phyloP scores from a whole-genome alignment of 2,797 vertebrate species.

The Ptychobarbus kaznakovi region DNA sequence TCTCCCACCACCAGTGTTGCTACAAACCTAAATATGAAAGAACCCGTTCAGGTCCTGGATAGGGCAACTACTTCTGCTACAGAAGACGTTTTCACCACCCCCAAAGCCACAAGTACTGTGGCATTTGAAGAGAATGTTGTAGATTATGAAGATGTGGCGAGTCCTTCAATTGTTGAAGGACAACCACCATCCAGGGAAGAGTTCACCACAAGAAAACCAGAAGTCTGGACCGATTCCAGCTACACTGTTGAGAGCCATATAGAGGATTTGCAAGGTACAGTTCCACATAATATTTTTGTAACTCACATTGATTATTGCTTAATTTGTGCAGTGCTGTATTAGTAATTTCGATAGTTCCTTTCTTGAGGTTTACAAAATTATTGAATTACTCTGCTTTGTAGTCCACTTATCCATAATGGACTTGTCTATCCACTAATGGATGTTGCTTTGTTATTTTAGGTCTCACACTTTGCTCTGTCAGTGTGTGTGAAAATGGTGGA shows the following conservation, averaged over 20 bases:
- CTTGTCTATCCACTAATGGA: not conserved
- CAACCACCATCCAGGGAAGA: constrained; percentile 22
- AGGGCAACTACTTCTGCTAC: constrained; percentile 35
- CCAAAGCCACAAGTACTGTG: constrained; percentile 50
- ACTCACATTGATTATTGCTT: not conserved
- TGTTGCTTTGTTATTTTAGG: constrained; percentile 40
- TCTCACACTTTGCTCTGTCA: constrained; percentile 44
- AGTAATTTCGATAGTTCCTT: not conserved
- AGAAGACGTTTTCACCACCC: constrained; percentile 59
- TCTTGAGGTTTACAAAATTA: not conserved
- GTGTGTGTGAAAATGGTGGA: constrained; percentile 84
- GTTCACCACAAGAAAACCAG: constrained; percentile 54
- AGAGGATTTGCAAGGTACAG: constrained; percentile 68
- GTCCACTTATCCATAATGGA: not conserved
- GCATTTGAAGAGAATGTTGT: constrained; percentile 24
- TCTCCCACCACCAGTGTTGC: not conserved
- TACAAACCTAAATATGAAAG: not conserved
- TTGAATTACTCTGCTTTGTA: not conserved
- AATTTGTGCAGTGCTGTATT: not conserved
- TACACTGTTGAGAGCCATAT: constrained; percentile 59
- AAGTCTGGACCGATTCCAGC: constrained; percentile 31
- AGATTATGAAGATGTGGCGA: constrained; percentile 51
- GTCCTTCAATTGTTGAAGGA: constrained; percentile 49
- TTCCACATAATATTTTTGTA: constrained; percentile 4
- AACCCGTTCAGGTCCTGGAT: not conserved